Evolutionary conservation across 2,113 vertebrate genomes (phyloP), one percentile per base, ranked within the genome.

Genomic region (Pterocles gutturalis): DNA sequence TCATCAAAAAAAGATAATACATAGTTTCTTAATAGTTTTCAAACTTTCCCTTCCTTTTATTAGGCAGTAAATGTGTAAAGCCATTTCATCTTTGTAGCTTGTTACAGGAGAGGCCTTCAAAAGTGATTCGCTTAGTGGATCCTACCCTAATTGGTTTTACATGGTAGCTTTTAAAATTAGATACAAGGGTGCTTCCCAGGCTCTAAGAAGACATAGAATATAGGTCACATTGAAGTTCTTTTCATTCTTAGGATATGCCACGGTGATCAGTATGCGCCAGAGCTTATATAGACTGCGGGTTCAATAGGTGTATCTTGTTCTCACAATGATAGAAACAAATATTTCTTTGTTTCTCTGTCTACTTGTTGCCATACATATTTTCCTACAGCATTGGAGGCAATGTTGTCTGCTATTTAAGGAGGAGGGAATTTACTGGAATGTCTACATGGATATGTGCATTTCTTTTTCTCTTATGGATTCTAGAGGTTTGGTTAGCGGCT

Each of bases 81-180:
- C 41, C 26, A 29, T 45, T 94, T 94, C 36, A 66, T 88, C 62
- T 85, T 66, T 62, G 41, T 65, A 31, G 66, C 71, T 77, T 90
- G 88, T 96, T 90, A 86, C 46, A 45, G 64, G 85, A 94, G 82
- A 86, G 54, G 58, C 76, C 58, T 93, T 93, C 76, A 95, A 51
- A 94, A 93, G 83, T 94, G 90, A 77, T 89, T 93, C 1, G 3
- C 85, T 77, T 80, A 92, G 71, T 92, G 64, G 48, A 70, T 93
- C 93, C 64, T 86, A 80, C 79, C 66, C 88, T 95, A 96, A 94
- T 95, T 96, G 90, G 93, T 96, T 97, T 96, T 93, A 92, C 96
- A 95, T 20, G 80, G 92, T 86, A 78, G 90, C 85, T 97, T 96
- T 96, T 94, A 96, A 95, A 97, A 96, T 95, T 97, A 97, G 92